Evolutionary conservation across 2,797 vertebrate species (phyloP), one percentile per base, ranked within the genome.

Genomic region (Sebastes steindachneri): DNA sequence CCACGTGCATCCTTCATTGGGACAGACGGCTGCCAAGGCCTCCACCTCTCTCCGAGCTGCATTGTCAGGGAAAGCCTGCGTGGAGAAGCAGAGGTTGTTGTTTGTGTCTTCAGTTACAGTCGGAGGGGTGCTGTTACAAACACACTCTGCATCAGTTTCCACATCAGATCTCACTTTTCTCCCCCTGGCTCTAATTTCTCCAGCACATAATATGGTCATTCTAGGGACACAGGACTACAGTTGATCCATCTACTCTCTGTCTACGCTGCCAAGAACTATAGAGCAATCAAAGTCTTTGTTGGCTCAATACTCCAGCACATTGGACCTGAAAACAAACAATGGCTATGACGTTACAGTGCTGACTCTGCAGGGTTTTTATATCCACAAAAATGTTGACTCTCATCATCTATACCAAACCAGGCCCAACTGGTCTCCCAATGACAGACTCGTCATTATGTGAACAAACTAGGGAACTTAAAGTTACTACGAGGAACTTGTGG

Each of bases 11-110:
- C 96, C 97, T 3, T 96, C 96, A 4, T 96, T 97, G 66, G 96
- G 94, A 86, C 98, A 99, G 59, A 97, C 78, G 0, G 98, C 98
- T 0, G 97, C 96, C 88, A 99, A 86, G 19, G 97, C 96, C 88
- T 99, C 98, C 54, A 99, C 97, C 80, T 99, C 98, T 86, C 98
- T 96, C 6, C 98, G 96, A 0, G 98, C 98, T 1, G 98, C 98
- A 2, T 99, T 99, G 91, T 99, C 98, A 3, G 98, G 97, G 88
- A 99, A 99, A 11, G 98, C 97, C 98, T 99, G 73, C 4, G 82
- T 19, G 6, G 75, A 77, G 75, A 82, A 67, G 29, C 45, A 88
- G 31, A 81, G 26, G 19, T 60, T 62, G 67, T 75, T 41, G 53
- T 78, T 14, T 17, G 23, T 58, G 68, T 87, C 54, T 89, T 79